Evolutionary conservation across 2,113 vertebrate species (phyloP), one percentile per base, ranked within the genome.

Genomic region (Terrapene triunguis): DNA sequence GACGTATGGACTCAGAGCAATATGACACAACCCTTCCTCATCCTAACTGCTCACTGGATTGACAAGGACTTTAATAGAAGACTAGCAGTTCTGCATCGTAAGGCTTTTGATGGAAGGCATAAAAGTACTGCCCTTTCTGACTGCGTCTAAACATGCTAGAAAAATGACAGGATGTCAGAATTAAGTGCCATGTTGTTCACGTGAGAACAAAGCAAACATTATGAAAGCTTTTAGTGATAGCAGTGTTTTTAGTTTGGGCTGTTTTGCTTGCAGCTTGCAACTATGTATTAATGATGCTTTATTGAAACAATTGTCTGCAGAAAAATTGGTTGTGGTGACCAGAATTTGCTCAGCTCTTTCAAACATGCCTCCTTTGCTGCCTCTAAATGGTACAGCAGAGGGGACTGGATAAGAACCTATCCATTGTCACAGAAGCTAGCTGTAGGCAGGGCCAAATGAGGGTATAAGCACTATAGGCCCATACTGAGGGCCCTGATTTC

Each of bases 111-210:
- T 97, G 87, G 95, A 96, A 98, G 96, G 95, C 93, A 88, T 96
- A 90, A 93, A 96, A 95, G 94, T 94, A 90, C 84, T 94, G 53
- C 92, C 94, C 88, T 96, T 81, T 97, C 90, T 96, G 94, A 81
- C 93, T 2, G 25, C 65, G 21, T 89, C 92, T 92, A 82, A 97
- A 94, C 38, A 81, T 83, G 93, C 92, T 93, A 44, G 92, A 91
- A 97, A 94, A 96, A 90, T 97, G 97, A 97, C 96, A 97, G 96
- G 91, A 88, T 97, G 95, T 97, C 98, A 98, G 89, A 97, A 94
- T 96, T 95, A 97, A 96, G 90, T 97, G 96, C 87, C 54, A n/a
- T 93, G 84, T 95, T 95, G 91, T 93, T 96, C 92, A 57, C 44
- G 16, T 74, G 92, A 95, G 95, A 97, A 94, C 89, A 96, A 96